Conservation (phyloP, 2,113 vertebrate species). For the Diglossa brunneiventris region DNA sequence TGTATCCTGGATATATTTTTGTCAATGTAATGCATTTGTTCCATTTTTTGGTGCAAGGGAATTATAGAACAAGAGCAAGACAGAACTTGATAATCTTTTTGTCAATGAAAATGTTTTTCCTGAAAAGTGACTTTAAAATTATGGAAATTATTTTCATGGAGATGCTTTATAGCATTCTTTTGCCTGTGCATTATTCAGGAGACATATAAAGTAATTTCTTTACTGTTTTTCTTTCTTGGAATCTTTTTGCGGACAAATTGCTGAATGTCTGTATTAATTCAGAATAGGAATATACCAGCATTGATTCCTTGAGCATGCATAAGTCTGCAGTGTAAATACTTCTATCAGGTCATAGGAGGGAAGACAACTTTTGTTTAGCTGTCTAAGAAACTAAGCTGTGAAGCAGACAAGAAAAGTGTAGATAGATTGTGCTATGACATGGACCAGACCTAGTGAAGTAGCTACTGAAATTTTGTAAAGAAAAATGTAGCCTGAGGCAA, state of each 20-base stretch:
- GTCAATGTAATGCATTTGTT: not conserved
- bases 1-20: not conserved
- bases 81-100: not conserved
- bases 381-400: not conserved
- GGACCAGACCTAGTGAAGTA: not conserved
- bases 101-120: not conserved
- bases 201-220: not conserved
- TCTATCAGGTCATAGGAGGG: not conserved
- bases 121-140: not conserved
- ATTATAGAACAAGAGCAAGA: not conserved
- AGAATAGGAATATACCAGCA: not conserved
- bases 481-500: not conserved
- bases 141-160: not conserved
- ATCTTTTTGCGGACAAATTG: not conserved
- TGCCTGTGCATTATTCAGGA: not conserved
- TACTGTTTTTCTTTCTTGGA: not conserved
- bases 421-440: not conserved
- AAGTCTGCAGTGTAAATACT: not conserved
- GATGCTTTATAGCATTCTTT: not conserved
- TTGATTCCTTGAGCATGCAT: rapidly evolving
- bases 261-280: not conserved
- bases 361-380: not conserved
- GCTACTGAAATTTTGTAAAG: not conserved
- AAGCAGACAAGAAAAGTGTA: not conserved
- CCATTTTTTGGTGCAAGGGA: not conserved